phyloP scores from a whole-genome alignment of 1,140 invertebrate genomes.

The Pectinophora gossypiella region DNA sequence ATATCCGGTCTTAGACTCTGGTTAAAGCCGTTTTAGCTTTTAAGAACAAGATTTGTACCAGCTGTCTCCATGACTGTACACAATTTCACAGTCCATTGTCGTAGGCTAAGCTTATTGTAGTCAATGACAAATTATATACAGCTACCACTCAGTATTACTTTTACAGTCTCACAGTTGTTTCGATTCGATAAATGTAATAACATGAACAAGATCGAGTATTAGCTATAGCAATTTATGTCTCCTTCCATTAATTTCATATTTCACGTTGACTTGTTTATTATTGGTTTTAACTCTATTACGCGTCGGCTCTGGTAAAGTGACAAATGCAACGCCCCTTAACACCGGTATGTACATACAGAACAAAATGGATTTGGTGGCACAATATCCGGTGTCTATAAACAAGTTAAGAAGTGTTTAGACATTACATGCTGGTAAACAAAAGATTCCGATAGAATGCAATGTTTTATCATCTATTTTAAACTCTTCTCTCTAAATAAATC shows the following conservation, averaged over 20 bases:
- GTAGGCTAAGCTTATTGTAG: conserved; percentile 53
- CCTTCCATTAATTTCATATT: background rate
- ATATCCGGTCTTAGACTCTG: background rate
- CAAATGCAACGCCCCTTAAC: background rate
- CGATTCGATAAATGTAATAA: conserved; percentile 7
- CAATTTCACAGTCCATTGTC: conserved; percentile 20
- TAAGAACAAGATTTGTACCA: background rate
- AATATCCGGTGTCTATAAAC: background rate
- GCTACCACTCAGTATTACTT: conserved; percentile 50
- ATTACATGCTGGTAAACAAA: too few species aligned
- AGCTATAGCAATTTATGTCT: background rate
- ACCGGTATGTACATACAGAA: background rate
- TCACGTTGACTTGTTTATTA: background rate
- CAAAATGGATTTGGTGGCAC: background rate
- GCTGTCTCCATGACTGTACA: conserved; percentile 3
- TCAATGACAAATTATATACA: conserved; percentile 63
- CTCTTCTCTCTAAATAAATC: too few species aligned
- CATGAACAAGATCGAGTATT: background rate
- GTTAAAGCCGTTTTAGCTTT: background rate
- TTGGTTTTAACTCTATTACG: background rate
- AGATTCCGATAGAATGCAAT: too few species aligned
- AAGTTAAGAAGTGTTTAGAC: background rate
- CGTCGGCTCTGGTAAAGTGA: background rate
- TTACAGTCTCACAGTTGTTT: conserved; percentile 11
- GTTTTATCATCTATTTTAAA: too few species aligned